Base-by-base conservation (phyloP, 2,797 vertebrate genomes). In the Protosalanx chinensis region DNA sequence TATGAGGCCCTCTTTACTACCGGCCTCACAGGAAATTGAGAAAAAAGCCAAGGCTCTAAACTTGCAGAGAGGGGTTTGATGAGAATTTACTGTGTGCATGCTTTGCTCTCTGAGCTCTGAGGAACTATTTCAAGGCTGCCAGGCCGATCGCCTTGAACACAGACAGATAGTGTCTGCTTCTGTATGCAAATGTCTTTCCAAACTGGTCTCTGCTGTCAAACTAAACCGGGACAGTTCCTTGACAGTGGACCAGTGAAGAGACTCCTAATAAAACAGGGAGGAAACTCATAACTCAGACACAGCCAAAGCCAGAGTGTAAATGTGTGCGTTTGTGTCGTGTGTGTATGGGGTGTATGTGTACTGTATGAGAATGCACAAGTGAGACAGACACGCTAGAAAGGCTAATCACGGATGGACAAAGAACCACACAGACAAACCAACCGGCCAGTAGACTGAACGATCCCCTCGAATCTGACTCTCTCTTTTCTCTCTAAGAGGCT, bases 21-120 rank as follows among this genome's bases (percentile, higher is more conserved):
- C 80, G 78, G 64, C 20, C 77, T 78, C 59, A 83, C 87, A 90
- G 89, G 88, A 92, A 91, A 88, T 88, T 88, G 78, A 79, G 62
- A 64, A 74, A 76, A 77, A 69, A 70, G 30, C 32, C 20, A 49
- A 64, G 37, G 76, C 37, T 83, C 75, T 72, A 81, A 46, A 57
- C 71, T 74, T 57, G 67, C 64, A 73, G 66, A 15, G 23, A 82
- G 78, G 41, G 33, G 51, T 84, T 83, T 71, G 67, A 76, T 79
- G 73, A 70, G 37, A 72, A 76, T 78, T 70, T 70, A 59, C 37
- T 65, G 30, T 23, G 71, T 73, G 68, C 71, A 69, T 69, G 70
- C 49, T 63, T 63, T 46, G 68, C 58, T 23, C n/a, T 67, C 62
- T 32, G 65, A 53, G 30, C 35, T 51, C 15, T 13, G 8, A 46